These are phyloP conservation scores for Ptychobarbus kaznakovi DNA, from an alignment of 2,797 vertebrate genomes.

Conservation along the genomic window DNA sequence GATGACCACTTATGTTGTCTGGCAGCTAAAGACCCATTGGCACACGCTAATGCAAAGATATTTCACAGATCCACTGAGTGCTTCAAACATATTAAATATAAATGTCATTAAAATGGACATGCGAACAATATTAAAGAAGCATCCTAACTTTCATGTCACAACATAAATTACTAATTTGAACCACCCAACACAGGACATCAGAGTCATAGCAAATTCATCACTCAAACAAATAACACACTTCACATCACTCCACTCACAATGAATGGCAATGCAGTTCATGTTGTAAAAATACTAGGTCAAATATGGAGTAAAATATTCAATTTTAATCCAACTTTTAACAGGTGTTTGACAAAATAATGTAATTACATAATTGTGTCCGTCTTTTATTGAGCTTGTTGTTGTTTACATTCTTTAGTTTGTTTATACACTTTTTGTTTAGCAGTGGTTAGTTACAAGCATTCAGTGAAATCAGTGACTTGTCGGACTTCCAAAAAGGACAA, in stretches of 20 bases:
- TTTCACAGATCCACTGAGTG: slow-evolving; percentile 10
- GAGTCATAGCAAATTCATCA: not conserved
- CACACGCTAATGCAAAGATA: not conserved
- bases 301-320: not conserved
- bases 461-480: not conserved
- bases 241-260: too few species aligned
- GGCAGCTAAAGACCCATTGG: slow-evolving; percentile 29
- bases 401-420: not conserved
- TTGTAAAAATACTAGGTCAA: not conserved
- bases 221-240: not conserved
- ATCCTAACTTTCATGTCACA: not conserved
- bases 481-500: too few species aligned
- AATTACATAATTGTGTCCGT: not conserved
- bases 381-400: not conserved
- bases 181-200: not conserved
- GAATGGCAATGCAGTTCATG: not conserved
- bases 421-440: not conserved
- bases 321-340: not conserved
- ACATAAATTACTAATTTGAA: not conserved
- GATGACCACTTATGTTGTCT: slow-evolving; percentile 44
- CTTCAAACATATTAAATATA: not conserved
- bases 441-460: not conserved
- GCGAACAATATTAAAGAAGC: not conserved
- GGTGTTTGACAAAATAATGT: not conserved
- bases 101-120: not conserved